Evolutionary conservation across 2,888 invertebrate genomes (phyloP).

Genomic region (Tortricodes alternella): DNA sequence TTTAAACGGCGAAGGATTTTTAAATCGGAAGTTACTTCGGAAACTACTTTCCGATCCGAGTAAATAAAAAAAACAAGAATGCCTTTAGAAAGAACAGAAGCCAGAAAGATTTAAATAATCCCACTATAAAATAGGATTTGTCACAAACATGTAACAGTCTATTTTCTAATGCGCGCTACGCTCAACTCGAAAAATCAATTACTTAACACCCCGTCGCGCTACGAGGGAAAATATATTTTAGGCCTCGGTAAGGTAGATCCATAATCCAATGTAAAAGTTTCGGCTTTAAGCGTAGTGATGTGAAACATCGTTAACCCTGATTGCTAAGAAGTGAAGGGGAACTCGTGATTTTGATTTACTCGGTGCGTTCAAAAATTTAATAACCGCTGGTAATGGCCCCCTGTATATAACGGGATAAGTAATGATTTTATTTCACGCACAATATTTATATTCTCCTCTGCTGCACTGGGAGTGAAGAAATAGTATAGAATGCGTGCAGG

Average conservation of each 20-base stretch:
- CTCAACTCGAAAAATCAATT: slow-evolving; percentile 22
- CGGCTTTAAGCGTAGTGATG: slow-evolving; percentile 29
- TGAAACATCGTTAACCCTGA: slow-evolving; percentile 41
- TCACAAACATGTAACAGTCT: slow-evolving; percentile 23
- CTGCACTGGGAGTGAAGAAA: too few species aligned
- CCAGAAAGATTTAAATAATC: neutral
- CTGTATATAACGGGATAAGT: slow-evolving; percentile 27
- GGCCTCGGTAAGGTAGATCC: slow-evolving; percentile 17
- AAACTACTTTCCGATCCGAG: neutral
- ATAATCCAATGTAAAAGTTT: slow-evolving; percentile 10
- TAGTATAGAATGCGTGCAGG: too few species aligned
- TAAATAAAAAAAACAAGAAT: neutral
- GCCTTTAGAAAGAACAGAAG: neutral
- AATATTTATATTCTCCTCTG: slow-evolving; percentile 19
- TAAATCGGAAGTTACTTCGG: neutral
- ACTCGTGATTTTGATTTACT: slow-evolving; percentile 33
- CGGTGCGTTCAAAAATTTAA: slow-evolving; percentile 35
- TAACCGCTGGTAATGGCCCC: slow-evolving; percentile 35
- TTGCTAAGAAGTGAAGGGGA: slow-evolving; percentile 43
- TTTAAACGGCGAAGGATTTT: neutral
- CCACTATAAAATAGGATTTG: slow-evolving; percentile 22
- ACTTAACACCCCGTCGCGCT: neutral
- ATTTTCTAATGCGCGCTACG: slow-evolving; percentile 18
- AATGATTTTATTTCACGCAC: slow-evolving; percentile 33
- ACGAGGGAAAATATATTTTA: slow-evolving; percentile 27